Percentiles rank a stretch among this genome's conserved stretches.
Conservation (phyloP, 1,140 invertebrate genomes). For the Condylostylus longicornis region DNA sequence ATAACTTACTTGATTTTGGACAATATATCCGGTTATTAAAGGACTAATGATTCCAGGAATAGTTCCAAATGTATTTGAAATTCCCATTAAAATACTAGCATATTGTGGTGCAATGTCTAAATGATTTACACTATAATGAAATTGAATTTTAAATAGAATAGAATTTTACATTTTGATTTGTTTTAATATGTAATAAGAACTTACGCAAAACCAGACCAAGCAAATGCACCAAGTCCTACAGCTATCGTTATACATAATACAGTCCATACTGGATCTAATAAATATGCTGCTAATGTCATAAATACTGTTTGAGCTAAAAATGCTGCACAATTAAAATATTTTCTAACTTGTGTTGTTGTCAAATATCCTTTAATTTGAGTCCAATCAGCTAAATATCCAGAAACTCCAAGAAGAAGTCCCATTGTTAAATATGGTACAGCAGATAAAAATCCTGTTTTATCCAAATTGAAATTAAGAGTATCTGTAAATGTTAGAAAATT, state of each 20-base stretch:
- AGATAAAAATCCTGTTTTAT: constrained; percentile 63
- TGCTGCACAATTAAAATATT: constrained; percentile 59
- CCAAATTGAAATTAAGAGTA: constrained; percentile 51
- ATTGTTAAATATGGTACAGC: constrained; percentile 76
- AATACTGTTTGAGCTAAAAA: constrained; percentile 69
- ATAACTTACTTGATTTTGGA: constrained; percentile 46
- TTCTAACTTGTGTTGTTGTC: constrained; percentile 56
- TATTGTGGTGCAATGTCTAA: constrained; percentile 73
- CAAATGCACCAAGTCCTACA: constrained; percentile 75
- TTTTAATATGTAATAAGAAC: constrained; percentile 6
- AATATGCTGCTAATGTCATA: constrained; percentile 61
- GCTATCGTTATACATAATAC: constrained; percentile 66
- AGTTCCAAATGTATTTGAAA: constrained; percentile 77
- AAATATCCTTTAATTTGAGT: constrained; percentile 45
- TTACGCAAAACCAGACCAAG: constrained; percentile 74
- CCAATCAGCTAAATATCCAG: constrained; percentile 69
- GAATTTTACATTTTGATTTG: constrained; percentile 2
- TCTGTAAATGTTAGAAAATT: constrained; percentile 38
- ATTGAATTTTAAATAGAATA: neutral
- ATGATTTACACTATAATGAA: constrained; percentile 56
- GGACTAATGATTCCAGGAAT: constrained; percentile 78
- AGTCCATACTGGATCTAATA: constrained; percentile 45
- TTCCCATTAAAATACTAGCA: constrained; percentile 69
- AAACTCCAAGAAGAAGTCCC: constrained; percentile 59
- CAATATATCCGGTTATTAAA: constrained; percentile 58